Percentiles rank a stretch among this genome's conserved stretches.
Conservation (phyloP, 2,888 invertebrate species). For the Bruchidius siliquastri region DNA sequence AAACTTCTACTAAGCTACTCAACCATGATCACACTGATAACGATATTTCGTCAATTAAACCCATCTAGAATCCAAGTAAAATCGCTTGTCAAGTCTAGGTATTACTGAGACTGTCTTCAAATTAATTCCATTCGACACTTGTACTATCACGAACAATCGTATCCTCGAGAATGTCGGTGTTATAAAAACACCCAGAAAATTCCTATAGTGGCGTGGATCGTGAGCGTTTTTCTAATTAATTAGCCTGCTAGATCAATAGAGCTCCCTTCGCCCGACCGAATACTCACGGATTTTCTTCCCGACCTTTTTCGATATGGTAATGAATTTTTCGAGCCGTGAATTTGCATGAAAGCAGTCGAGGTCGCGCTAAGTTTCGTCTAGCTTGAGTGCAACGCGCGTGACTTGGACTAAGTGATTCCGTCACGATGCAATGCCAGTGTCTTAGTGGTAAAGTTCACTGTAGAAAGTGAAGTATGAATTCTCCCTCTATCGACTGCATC, state of each 20-base stretch:
- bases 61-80: no score
- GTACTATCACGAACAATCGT: not conserved
- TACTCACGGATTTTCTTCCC: not conserved
- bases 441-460: no score
- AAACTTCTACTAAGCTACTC: no score
- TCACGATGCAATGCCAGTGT: not conserved
- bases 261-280: not conserved
- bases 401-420: not conserved
- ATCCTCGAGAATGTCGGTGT: not conserved
- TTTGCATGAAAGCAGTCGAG: not conserved
- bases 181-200: not conserved
- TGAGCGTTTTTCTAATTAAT: not conserved
- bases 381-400: not conserved
- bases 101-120: no score
- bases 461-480: no score
- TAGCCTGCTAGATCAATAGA: not conserved
- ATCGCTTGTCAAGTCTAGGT: no score
- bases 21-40: no score
- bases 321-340: not conserved
- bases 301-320: not conserved
- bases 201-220: not conserved
- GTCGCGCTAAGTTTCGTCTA: not conserved
- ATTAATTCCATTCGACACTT: no score
- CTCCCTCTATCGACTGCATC: no score
- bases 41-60: no score